Base-by-base conservation (phyloP, 2,888 invertebrate genomes). In the Neuroscelio doddi region DNA sequence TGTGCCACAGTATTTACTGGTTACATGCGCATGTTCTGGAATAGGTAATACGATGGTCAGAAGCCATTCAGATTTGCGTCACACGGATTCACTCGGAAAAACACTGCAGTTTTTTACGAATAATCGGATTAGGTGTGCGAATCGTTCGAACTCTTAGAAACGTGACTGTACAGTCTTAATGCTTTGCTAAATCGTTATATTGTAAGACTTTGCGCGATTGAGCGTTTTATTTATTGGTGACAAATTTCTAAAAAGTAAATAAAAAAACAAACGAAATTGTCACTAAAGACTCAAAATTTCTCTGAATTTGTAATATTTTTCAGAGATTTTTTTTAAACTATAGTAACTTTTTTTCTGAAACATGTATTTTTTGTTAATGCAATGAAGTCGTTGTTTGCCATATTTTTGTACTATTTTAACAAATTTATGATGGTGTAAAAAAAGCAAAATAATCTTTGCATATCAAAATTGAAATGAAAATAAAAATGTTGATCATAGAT, bases 391-490 rank as follows among this genome's bases (percentile, higher is more conserved):
- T 36, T 10, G 36, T 36, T 36, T 15, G 38, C 38, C 38, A 39
- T 39, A 39, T 16, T 39, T 39, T 39, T 39, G 17, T 16, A 39
- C 38, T 15, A 16, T 39, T 39, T 15, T 39, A 30, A 30, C 9
- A 39, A 39, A 15, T 39, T 39, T 9, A 9, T n/a, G 10, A 10
- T 36, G 36, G 12, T 36, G 36, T 12, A 36, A 36, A 10, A 26
- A 26, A 36, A 36, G 36, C 36, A 36, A 36, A 36, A 36, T 36
- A 16, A 3, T 5, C 15, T 39, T 39, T 39, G 38, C 38, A 39
- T 39, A 39, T 39, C 15, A 39, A 39, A 39, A 39, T 39, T 39
- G 38, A 39, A 39, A 39, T 15, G 5, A 16, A 39, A 39, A 16
- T 7, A 30, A 30, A 9, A 17, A 39, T 39, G 38, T 39, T 39